Evolutionary conservation across 2,888 invertebrate genomes (phyloP), one percentile per base, ranked within the genome.

Genomic region (Cantharis rustica): DNA sequence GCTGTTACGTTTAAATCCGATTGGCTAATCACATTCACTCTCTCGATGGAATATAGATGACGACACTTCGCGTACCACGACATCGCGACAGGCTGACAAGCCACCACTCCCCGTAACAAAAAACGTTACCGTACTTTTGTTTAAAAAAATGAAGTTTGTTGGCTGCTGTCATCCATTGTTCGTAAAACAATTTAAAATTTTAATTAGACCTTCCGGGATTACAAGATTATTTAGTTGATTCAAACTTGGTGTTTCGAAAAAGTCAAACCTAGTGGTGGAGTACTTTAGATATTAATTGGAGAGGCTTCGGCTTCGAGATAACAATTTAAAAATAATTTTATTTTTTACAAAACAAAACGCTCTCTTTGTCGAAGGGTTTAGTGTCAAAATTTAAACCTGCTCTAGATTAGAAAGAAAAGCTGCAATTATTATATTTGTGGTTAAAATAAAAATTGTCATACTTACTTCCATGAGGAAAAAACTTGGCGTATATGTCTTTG

Each of bases 391-490:
- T 47, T 47, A 31, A 31, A 31, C 31, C 13, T 13, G 47, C n/a
- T 47, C 9, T 9, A 2, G 13, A 47, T 47, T 47, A 26, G 10
- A 26, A 2, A 26, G 13, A 11, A 31, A 47, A 47, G 47, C 47
- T 47, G 47, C 0, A n/a, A n/a, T n/a, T 47, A n/a, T 47, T n/a
- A n/a, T 2, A n/a, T 47, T 47, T 47, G 2, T 7, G 47, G 47
- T 47, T n/a, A 15, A 16, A 5, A 31, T 27, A 47, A 26, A 63
- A 13, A 47, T 72, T 72, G 69, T 68, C 63, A 77, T 88, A 95
- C 97, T 95, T 91, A 98, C 98, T 98, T 91, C 98, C 98, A 88
- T 98, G 97, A 62, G 98, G 98, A 89, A 98, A 98, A 91, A 98
- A 98, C 89, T 98, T 98, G 82, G 97, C 96, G 89, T 98, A 98